These are phyloP conservation scores for Scylla paramamosain DNA, from an alignment of 1,140 invertebrate genomes.

Conservation along the genomic window DNA sequence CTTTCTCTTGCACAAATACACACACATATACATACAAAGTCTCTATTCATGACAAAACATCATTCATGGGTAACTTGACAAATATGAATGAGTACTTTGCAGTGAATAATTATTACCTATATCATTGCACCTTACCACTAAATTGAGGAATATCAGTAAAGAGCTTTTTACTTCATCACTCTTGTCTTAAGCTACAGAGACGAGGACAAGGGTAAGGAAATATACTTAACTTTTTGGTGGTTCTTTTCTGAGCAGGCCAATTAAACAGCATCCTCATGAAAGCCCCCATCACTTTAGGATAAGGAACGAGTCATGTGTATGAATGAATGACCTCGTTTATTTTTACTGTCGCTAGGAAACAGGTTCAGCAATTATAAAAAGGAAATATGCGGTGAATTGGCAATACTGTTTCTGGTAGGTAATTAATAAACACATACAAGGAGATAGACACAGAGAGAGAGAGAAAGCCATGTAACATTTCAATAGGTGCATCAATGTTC, in stretches of 20 bases:
- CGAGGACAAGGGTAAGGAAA: neutral
- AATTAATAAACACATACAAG: neutral
- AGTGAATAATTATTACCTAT: too few relatives aligned
- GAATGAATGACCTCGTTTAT: neutral
- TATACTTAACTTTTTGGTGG: neutral
- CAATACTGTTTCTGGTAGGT: neutral
- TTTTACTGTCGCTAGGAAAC: neutral
- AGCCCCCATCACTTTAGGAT: too few relatives aligned
- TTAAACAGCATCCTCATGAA: too few relatives aligned
- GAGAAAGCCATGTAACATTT: too few relatives aligned
- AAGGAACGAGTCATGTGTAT: neutral
- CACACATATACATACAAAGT: neutral
- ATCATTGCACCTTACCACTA: too few relatives aligned
- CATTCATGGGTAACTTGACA: too few relatives aligned
- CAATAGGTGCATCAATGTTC: too few relatives aligned
- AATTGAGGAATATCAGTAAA: too few relatives aligned
- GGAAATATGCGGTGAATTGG: neutral
- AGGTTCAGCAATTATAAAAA: neutral
- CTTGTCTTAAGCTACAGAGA: neutral
- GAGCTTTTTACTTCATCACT: too few relatives aligned
- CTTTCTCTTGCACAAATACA: neutral
- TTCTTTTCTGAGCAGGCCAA: neutral
- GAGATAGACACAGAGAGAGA: too few relatives aligned
- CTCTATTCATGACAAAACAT: too few relatives aligned
- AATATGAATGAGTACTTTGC: too few relatives aligned